Base-by-base conservation (phyloP, 2,888 invertebrate genomes). In the Rhagonycha lutea region DNA sequence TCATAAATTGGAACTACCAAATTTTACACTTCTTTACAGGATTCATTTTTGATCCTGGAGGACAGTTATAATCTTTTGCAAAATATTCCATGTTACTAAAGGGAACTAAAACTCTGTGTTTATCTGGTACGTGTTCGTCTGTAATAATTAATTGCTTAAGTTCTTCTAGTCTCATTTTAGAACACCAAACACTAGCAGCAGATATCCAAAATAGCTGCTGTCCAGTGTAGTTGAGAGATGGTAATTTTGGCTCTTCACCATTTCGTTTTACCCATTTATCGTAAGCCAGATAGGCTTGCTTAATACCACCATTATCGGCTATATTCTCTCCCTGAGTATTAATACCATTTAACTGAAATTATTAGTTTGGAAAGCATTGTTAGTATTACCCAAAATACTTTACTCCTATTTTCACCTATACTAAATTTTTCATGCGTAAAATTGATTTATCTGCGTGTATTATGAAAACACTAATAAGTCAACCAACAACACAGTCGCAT, bases 241-340 rank as follows among this genome's bases (percentile, higher is more conserved):
- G 87, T 69, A 87, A 80, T 73, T 70, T 79, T 8, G 82, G 82
- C 76, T 87, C 87, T 71, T 84, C 83, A 28, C 86, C 86, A 77
- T 86, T 82, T n/a, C 85, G 81, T 29, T 81, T 79, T 70, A 86
- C 83, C 86, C 86, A 87, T 70, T 82, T 83, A 69, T 83, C 81
- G 78, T 87, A 87, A 61, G 87, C 87, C 78, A 86, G 81, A 82
- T 87, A 98, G 0, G 97, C 95, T 87, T 97, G 95, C 86, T 97
- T 97, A 80, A 97, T 93, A 4, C 97, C 98, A 7, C 97, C 97
- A 86, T 96, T 98, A 86, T 98, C 98, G 0, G 98, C 98, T 76
- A 98, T 97, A 86, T 98, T 98, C 87, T 98, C 97, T 14, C 96
- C 96, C 88, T 96, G 96, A 0, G 97, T 97, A 85, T 95, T 95